phyloP scores from a whole-genome alignment of 1,140 invertebrate species.

The Cheumatopsyche charites region DNA sequence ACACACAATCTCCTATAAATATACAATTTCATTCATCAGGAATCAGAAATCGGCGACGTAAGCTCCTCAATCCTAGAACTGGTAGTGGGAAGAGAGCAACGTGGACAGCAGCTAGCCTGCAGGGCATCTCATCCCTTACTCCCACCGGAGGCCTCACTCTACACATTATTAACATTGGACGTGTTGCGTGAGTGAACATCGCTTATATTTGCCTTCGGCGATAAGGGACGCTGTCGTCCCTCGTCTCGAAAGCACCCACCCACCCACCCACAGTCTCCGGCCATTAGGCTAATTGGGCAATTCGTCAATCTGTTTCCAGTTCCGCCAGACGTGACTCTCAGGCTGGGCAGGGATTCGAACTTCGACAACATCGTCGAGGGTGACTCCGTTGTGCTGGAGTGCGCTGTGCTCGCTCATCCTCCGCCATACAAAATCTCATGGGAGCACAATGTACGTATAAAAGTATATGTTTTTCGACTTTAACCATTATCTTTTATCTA shows the following conservation, averaged over 20 bases:
- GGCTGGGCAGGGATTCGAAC: constrained; percentile 17
- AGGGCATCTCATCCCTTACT: constrained; percentile 31
- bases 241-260: constrained; percentile 5
- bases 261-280: neutral
- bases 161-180: constrained; percentile 30
- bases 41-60: constrained; percentile 28
- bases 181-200: constrained; percentile 33
- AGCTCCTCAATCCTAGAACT: constrained; percentile 31
- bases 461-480: too few species aligned
- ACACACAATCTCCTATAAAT: neutral
- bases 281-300: constrained; percentile 17
- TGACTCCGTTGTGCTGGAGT: constrained; percentile 25
- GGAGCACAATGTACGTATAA: constrained; percentile 31
- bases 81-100: constrained; percentile 28
- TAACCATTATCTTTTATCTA: too few species aligned
- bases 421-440: constrained; percentile 39
- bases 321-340: constrained; percentile 31
- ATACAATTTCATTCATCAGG: neutral
- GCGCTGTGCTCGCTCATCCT: constrained; percentile 31
- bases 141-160: constrained; percentile 19
- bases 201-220: neutral
- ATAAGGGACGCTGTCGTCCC: neutral
- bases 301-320: constrained; percentile 23
- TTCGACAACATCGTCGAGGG: constrained; percentile 30
- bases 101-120: constrained; percentile 35